These are phyloP conservation scores for Corythornis cristatus DNA, from an alignment of 2,113 vertebrate genomes.

Conservation along the genomic window DNA sequence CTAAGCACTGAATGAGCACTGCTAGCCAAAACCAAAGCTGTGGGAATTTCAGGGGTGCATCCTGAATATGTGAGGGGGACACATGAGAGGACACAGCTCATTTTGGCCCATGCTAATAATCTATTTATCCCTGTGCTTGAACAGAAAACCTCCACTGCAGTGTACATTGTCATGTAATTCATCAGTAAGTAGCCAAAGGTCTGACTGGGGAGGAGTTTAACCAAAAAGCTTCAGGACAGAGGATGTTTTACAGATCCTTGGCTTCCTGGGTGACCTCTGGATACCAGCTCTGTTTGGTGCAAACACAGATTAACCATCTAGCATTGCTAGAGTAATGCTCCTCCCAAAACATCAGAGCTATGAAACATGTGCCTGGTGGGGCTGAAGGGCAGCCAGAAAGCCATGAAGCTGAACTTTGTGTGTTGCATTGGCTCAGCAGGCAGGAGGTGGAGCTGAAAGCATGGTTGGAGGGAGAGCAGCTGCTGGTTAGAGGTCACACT, in stretches of 20 bases:
- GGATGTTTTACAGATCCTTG: not conserved
- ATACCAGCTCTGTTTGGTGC: not conserved
- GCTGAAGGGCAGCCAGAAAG: not conserved
- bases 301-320: not conserved
- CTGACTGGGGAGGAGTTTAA: not conserved
- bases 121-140: not conserved
- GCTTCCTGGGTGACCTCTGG: not conserved
- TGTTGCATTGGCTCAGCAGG: not conserved
- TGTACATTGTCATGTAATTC: conserved; percentile 2
- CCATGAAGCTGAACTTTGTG: not conserved
- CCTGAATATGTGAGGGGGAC: not conserved
- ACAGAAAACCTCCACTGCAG: not conserved
- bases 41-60: not conserved
- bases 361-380: not conserved
- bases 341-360: not conserved
- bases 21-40: not conserved
- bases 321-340: not conserved
- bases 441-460: not conserved
- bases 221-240: not conserved
- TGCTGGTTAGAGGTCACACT: not conserved
- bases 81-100: fast-evolving
- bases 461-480: not conserved
- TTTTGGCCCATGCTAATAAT: not conserved
- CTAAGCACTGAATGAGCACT: not conserved
- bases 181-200: conserved; percentile 32